phyloP scores from a whole-genome alignment of 2,113 vertebrate species.

The Carlito syrichta region DNA sequence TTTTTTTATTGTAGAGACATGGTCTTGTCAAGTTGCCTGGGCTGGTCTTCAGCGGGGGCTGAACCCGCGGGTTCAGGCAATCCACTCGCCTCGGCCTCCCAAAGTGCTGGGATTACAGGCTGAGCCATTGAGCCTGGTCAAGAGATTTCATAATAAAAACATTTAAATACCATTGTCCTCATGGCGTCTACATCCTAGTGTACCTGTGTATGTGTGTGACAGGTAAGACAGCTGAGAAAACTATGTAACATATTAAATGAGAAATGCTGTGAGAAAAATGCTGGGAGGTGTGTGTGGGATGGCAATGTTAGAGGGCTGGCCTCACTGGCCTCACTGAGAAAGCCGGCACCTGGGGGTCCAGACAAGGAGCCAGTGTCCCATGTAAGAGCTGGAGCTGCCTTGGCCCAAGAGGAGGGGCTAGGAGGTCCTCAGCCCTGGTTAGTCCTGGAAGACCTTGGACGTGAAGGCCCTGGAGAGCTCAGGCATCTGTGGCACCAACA shows the following conservation, averaged over 20 bases:
- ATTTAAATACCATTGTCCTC: neutral
- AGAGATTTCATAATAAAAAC: neutral
- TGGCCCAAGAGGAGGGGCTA: neutral
- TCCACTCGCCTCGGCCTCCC: too few species aligned
- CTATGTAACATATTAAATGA: fast-evolving
- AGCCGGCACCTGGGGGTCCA: neutral
- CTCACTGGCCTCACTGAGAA: neutral
- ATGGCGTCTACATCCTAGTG: neutral
- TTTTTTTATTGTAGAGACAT: too few species aligned
- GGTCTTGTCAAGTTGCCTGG: too few species aligned
- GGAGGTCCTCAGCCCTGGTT: neutral
- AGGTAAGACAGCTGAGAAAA: neutral
- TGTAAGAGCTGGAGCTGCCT: neutral
- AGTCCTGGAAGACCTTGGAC: neutral
- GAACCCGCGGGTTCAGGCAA: too few species aligned
- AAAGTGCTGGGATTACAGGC: too few species aligned
- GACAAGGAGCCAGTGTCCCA: neutral
- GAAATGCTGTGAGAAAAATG: neutral
- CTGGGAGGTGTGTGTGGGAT: fast-evolving
- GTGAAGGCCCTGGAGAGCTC: neutral
- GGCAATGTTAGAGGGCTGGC: fast-evolving
- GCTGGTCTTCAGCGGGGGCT: too few species aligned
- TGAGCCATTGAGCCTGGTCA: too few species aligned
- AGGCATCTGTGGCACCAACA: neutral
- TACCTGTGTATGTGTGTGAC: neutral